Evolutionary conservation across 2,888 invertebrate genomes (phyloP), one percentile per base, ranked within the genome.

Genomic region (Hemistola chrysoprasaria): DNA sequence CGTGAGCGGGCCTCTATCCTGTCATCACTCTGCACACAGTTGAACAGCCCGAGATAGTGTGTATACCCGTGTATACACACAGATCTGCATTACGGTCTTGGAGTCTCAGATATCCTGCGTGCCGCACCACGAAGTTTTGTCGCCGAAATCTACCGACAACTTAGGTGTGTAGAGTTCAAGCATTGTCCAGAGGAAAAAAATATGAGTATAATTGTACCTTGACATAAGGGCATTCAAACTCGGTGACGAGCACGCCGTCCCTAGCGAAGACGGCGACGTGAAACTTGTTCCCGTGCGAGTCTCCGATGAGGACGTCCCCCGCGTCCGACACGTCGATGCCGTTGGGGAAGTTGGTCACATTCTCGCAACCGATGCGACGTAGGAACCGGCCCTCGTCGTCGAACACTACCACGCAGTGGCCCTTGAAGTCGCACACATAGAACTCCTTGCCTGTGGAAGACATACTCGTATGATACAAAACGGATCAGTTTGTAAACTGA

Each of bases 251-350:
- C 37, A 92, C 91, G 34, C 97, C 98, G 65, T 97, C 96, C 34
- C 96, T 92, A 38, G 96, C 95, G 83, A 97, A 98, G 40, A 98
- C 98, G 44, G 98, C 97, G 38, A 98, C 97, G 76, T 98, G 98
- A 80, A 98, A 98, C 66, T 98, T 94, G 90, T 98, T 98, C 29
- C 98, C 98, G 82, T 98, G 98, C 34, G 97, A 98, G 85, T 98
- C 98, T 8, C 98, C 98, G 64, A 98, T 97, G 53, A 98, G 92
- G 47, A 98, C 96, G 82, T 98, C 98, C 26, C 98, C 98, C 33
- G 97, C 97, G 82, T 98, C 98, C 35, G 97, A 97, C 74, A 98
- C 97, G 87, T 98, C 98, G 71, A 98, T 98, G 56, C 98, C 98
- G 79, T 98, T 98, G 3, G 98, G 98, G 83, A 97, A 98, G 85